Percentiles rank a stretch among this genome's conserved stretches.
These are phyloP conservation scores for Timandra comae DNA, from an alignment of 2,888 invertebrate genomes.

Conservation along the genomic window DNA sequence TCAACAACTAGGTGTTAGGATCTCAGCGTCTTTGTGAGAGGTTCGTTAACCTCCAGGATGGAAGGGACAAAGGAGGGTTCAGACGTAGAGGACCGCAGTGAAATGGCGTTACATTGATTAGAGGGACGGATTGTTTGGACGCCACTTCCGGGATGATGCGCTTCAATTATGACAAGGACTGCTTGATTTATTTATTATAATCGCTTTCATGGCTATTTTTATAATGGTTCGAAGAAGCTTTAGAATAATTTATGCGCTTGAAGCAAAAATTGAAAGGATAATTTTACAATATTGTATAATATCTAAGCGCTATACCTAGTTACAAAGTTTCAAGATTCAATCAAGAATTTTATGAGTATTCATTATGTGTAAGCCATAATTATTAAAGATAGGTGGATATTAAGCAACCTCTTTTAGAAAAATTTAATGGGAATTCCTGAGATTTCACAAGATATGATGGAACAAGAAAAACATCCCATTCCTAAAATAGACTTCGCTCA, in stretches of 20 bases:
- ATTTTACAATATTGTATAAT: too few species aligned
- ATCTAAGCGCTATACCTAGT: too few species aligned
- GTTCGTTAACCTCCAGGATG: conserved; percentile 51
- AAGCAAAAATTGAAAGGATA: too few species aligned
- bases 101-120: conserved; percentile 36
- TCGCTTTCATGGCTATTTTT: too few species aligned
- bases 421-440: conserved; percentile 8
- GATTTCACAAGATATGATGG: conserved; percentile 12
- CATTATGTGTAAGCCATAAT: background rate
- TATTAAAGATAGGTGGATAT: background rate
- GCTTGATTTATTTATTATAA: conserved; percentile 7
- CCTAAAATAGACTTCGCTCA: conserved; percentile 24
- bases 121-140: conserved; percentile 23
- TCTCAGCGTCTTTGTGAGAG: conserved; percentile 31
- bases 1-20: conserved; percentile 44
- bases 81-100: conserved; percentile 23
- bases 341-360: background rate
- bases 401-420: conserved; percentile 1
- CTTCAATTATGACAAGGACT: conserved; percentile 14
- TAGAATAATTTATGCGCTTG: too few species aligned
- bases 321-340: too few species aligned
- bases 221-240: too few species aligned
- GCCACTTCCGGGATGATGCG: conserved; percentile 13
- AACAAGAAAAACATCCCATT: conserved; percentile 15
- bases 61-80: conserved; percentile 38